Base-by-base conservation (phyloP, 2,888 invertebrate genomes). In the Caenorhabditis doughertyi region DNA sequence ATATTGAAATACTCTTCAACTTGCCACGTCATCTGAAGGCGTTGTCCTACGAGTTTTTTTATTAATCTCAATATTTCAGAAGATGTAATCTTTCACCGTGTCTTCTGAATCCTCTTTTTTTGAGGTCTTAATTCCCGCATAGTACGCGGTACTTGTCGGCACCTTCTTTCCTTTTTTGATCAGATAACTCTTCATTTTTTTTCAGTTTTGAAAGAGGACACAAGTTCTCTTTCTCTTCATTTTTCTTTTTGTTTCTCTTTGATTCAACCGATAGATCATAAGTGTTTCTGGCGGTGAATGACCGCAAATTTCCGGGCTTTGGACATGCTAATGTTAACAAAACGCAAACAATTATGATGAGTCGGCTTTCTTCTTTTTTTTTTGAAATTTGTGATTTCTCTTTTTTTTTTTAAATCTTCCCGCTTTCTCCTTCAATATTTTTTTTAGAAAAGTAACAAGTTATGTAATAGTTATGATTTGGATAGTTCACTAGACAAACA, bases 271-370 rank as follows among this genome's bases (percentile, higher is more conserved):
- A 67, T 76, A 60, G 68, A 76, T 76, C 67, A 74, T 68, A 67
- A 76, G 76, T 76, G 76, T 67, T 76, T 76, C 76, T 68, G 29
- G 58, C 58, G 76, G 60, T 68, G 76, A 76, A 68, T 68, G 67
- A 76, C 76, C 76, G 51, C 76, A 67, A 51, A 67, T 76, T 76
- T 76, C 76, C 76, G 73, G 73, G 35, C 51, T 4, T 9, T 60
- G 25, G 7, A 21, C 49, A 58, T 58, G 44, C 35, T 23, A 55
- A 65, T 74, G 74, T 74, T 74, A 74, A 74, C 74, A 58, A 23
- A 27, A 64, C 32, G 64, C 65, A 74, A 74, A 74, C 39, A 67
- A 32, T 29, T 21, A 21, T 47, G 56, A 70, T 71, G 58, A 58
- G 49, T 60, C 58, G 60, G 32, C 1, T 13, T 1, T 25, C 8